Percentiles rank a stretch among this genome's conserved stretches.
phyloP scores from a whole-genome alignment of 2,113 vertebrate genomes.

The Prochilodus magdalenae region DNA sequence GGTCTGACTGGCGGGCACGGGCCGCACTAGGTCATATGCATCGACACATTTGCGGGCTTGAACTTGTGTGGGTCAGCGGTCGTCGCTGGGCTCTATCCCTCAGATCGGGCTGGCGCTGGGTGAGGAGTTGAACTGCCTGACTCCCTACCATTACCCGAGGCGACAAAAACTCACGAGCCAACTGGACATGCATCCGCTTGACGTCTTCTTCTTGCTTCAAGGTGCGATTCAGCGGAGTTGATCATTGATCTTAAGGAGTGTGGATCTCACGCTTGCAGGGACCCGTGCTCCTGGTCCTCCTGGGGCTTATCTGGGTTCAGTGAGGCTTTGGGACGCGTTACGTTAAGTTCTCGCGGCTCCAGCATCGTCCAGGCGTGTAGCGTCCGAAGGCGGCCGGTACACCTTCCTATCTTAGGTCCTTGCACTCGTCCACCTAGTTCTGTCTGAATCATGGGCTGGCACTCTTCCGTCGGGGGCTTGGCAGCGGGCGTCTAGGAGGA shows the following conservation, averaged over 20 bases:
- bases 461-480: no score
- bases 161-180: conserved; percentile 86
- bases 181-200: conserved; percentile 89
- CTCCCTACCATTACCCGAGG: no score
- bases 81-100: no score
- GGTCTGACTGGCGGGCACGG: conserved; percentile 84
- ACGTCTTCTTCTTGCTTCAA: conserved; percentile 93
- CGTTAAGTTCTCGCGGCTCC: conserved; percentile 82
- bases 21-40: conserved; percentile 89
- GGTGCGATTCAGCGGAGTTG: conserved; percentile 91
- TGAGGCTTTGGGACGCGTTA: conserved; percentile 85
- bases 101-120: no score
- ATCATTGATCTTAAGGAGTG: conserved; percentile 94
- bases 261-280: conserved; percentile 93
- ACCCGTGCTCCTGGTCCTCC: conserved; percentile 75
- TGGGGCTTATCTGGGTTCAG: conserved; percentile 81
- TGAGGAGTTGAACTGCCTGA: no score
- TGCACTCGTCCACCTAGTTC: conserved; percentile 83
- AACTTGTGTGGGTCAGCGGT: conserved; percentile 86
- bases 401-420: conserved; percentile 84
- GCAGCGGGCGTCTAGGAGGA: no score
- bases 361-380: conserved; percentile 81
- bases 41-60: no score
- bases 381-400: conserved; percentile 80
- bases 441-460: conserved; percentile 62